A percentile compares a stretch with the other conserved stretches of the same genome.
Conservation (phyloP, 2,797 vertebrate genomes). For the Acanthornis magna region DNA sequence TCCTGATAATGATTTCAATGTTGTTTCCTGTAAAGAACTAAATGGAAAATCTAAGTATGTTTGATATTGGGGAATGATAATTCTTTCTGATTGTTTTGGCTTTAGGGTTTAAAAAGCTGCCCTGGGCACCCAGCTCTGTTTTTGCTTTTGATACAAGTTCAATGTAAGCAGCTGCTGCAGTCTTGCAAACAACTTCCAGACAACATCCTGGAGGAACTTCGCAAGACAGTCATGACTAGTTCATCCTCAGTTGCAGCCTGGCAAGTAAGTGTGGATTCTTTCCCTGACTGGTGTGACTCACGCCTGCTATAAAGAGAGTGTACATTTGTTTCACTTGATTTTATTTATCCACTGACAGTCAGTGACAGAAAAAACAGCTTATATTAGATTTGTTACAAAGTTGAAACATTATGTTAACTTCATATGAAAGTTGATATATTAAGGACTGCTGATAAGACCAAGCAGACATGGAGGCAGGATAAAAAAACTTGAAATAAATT, state of each 20-base stretch:
- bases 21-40: background rate
- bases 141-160: slow-evolving; percentile 88
- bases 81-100: slow-evolving; percentile 12
- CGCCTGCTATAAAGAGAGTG: accelerated
- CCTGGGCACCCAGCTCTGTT: slow-evolving; percentile 85
- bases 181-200: slow-evolving; percentile 79
- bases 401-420: background rate
- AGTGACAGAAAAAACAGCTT: background rate
- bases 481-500: background rate
- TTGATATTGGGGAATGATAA: background rate
- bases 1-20: background rate
- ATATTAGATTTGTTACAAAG: background rate
- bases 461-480: background rate
- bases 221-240: slow-evolving; percentile 83
- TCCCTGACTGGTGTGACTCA: background rate
- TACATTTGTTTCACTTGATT: background rate
- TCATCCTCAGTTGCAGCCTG: slow-evolving; percentile 86
- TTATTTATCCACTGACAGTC: background rate
- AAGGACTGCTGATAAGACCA: background rate
- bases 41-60: background rate
- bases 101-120: slow-evolving; percentile 84
- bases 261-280: slow-evolving; percentile 82
- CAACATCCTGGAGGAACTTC: slow-evolving; percentile 85
- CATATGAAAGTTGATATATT: background rate
- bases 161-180: slow-evolving; percentile 85